Base-by-base conservation (phyloP, 2,888 invertebrate species). In the Ennomos fuscantarius region DNA sequence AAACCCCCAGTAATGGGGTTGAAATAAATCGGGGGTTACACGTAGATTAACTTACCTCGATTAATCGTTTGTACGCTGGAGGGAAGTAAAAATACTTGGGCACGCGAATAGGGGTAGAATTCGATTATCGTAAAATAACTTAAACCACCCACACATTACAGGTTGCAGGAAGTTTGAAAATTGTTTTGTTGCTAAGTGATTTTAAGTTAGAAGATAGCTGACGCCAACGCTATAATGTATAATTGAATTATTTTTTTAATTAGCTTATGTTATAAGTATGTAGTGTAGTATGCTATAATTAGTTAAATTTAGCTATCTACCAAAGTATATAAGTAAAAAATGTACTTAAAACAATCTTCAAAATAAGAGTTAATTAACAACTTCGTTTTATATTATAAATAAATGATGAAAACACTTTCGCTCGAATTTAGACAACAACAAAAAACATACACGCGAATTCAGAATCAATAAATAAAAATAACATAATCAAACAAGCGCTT, bases 21-120 rank as follows among this genome's bases (percentile, higher is more conserved):
- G 49, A 49, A 58, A 58, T 58, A 58, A 58, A 58, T 58, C 44
- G 43, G 58, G 53, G 58, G 58, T 58, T 58, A 36, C 48, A 49
- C 53, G 53, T 58, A 58, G 58, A 58, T 58, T 58, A 58, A 58
- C 58, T 58, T 53, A 48, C 52, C 53, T 41, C 53, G 24, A 58
- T 53, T 58, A 58, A 58, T 58, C 58, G 58, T 48, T 44, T 45
- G 48, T 49, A 58, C 53, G 47, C 10, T 40, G 43, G 47, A 48
- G 43, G 53, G 48, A 44, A 58, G 48, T 49, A 58, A 58, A 58
- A 58, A 58, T 58, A 58, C 53, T 53, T 36, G 47, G 32, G 57
- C 57, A 57, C 57, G 57, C 53, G 45, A 53, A 48, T 47, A 40
- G 47, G 56, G 52, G 58, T 44, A 24, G 58, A 34, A 58, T 52